Base-by-base conservation (phyloP, 2,888 invertebrate species). In the Cerceris ruficornis region DNA sequence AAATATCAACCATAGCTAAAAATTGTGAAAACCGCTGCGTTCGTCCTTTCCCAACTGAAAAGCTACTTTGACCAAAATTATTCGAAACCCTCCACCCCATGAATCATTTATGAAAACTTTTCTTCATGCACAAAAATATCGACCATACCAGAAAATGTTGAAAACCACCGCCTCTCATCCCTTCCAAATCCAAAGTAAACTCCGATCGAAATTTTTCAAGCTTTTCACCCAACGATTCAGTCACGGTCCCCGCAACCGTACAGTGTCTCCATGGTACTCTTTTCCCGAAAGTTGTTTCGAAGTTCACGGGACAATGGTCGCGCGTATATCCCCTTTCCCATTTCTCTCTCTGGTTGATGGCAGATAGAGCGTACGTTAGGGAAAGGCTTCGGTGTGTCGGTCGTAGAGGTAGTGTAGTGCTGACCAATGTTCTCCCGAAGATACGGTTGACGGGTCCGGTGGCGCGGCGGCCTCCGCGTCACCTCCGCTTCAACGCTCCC, bases 231-330 rank as follows among this genome's bases (percentile, higher is more conserved):
- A 80, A 73, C 66, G 80, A 74, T n/a, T 39, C 54, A 65, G 83
- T 82, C 74, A 82, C 78, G 83, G 81, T 76, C 7, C 64, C 42
- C 60, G 85, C 61, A 73, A 81, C 64, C 62, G 66, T 54, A 66
- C 73, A 74, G 77, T 77, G 73, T 69, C 61, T 66, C 77, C 77
- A 61, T 58, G 69, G 77, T 82, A 88, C 87, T 87, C 88, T 90
- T 90, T 89, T 81, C 84, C 78, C 71, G 74, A 90, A 91, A 91
- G 90, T 92, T 91, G 91, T 88, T 86, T 80, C 88, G 86, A 91
- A 92, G 91, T 92, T 91, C 89, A 88, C 87, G 89, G 89, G 87
- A 92, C 92, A 92, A 92, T 92, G 88, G 89, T 81, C 86, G 86
- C 84, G 77, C 86, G 87, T 89, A 86, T 88, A 86, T 87, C 83